phyloP scores from a whole-genome alignment of 64 coral and sea anemone genomes.

The Pocillopora damicornis region DNA sequence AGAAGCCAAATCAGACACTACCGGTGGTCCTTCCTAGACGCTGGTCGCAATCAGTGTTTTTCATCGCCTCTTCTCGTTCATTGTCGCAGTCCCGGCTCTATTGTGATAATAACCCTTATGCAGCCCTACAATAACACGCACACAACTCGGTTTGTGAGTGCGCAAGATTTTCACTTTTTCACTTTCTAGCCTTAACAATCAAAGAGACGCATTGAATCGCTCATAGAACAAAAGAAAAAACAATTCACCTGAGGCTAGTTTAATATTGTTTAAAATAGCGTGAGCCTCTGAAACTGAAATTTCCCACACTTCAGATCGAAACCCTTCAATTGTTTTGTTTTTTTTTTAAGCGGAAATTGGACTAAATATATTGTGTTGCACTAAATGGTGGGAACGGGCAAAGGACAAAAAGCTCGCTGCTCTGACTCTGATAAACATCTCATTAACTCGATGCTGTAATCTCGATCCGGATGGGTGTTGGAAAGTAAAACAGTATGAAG shows the following conservation, averaged over 20 bases:
- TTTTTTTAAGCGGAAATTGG: not conserved
- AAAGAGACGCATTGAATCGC: not conserved
- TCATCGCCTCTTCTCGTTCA: not conserved
- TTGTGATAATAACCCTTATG: not conserved
- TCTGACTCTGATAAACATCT: not conserved
- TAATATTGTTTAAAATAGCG: not conserved
- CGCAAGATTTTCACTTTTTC: not conserved
- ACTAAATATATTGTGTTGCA: slow-evolving; percentile 20
- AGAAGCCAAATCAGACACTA: not conserved
- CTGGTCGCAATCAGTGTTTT: not conserved
- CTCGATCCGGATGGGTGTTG: slow-evolving; percentile 2
- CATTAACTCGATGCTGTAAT: not conserved
- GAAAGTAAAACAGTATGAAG: not conserved
- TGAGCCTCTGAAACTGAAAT: slow-evolving; percentile 8
- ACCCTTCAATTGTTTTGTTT: not conserved
- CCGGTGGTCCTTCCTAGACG: not conserved
- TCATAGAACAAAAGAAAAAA: not conserved
- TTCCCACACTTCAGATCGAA: slow-evolving; percentile 1
- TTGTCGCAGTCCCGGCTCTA: not conserved
- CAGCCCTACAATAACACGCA: not conserved
- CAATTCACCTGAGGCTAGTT: not conserved
- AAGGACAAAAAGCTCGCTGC: not conserved
- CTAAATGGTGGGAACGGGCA: not conserved
- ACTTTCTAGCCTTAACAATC: not conserved
- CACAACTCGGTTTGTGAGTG: not conserved